Evolutionary conservation across 2,888 invertebrate genomes (phyloP), one percentile per base, ranked within the genome.

Genomic region (Anticlea derivata): DNA sequence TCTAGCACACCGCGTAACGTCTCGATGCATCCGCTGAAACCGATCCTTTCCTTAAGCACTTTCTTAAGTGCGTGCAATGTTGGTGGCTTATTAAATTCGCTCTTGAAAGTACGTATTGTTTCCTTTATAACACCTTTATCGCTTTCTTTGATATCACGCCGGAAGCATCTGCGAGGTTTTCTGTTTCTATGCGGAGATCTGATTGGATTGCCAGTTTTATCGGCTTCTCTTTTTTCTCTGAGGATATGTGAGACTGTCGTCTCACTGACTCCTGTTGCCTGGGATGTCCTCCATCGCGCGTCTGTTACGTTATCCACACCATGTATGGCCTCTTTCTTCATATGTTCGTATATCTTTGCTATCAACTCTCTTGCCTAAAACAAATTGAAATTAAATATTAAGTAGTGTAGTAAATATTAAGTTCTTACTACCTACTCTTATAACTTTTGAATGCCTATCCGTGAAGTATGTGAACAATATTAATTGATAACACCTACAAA

Each of bases 301-400:
- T 49, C 49, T 29, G 10, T 41, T 0, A 41, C 4, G 17, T 37
- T 41, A n/a, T 11, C 24, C 0, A 49, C 49, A 1, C 49, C 49
- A 2, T 49, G 7, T 0, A n/a, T 10, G 2, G 49, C 41, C n/a
- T 49, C 49, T 17, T 37, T 37, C 8, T 49, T 49, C 49, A 49
- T 49, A 30, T 29, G 13, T 5, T 37, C 1, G 17, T 49, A 49
- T 1, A 49, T 35, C 5, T 24, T 2, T 24, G 49, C 49, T 24
- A 49, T 41, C 5, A 49, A 8, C 12, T 49, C 49, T 17, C 49
- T 35, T 30, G 49, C 41, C 49, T 49, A 11, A 35, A 49, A 49
- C n/a, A 40, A 35, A 33, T n/a, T n/a, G n/a, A 26, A 7, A 26
- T n/a, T n/a, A 17, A 17, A 17, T 17, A 17, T 17, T 3, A 3